Conservation (phyloP, 2,113 vertebrate species). For the Paratilapia polleni region DNA sequence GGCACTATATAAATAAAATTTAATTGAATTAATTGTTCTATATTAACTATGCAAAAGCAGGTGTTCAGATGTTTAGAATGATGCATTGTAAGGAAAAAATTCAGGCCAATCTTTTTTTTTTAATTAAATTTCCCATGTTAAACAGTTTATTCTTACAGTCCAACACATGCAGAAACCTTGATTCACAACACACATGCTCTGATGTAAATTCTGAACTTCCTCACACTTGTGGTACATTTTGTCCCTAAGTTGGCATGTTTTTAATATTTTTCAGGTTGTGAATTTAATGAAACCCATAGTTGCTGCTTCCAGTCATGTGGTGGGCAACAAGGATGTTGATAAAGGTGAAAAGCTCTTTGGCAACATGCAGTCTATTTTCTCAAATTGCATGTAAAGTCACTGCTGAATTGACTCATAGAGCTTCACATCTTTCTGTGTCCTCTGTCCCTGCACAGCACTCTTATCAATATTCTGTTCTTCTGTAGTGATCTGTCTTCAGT, state of each 20-base stretch:
- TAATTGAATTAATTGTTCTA: too few relatives aligned
- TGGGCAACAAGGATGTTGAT: conserved; percentile 71
- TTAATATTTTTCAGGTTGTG: conserved; percentile 64
- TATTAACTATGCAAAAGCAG: not conserved
- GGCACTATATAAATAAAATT: too few relatives aligned
- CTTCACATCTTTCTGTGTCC: not conserved
- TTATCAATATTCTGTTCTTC: not conserved
- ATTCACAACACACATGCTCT: not conserved
- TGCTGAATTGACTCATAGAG: not conserved
- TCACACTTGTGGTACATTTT: not conserved
- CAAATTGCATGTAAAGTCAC: not conserved
- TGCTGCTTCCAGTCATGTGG: conserved; percentile 65
- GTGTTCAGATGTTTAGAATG: not conserved
- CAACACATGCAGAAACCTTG: not conserved
- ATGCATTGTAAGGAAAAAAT: not conserved
- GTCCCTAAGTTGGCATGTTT: not conserved
- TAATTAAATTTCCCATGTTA: not conserved
- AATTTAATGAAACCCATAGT: conserved; percentile 74
- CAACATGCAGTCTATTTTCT: not conserved
- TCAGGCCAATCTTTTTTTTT: not conserved
- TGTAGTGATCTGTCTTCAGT: not conserved
- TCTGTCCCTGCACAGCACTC: not conserved
- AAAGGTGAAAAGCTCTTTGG: conserved; percentile 63
- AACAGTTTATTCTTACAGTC: not conserved
- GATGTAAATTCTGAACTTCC: not conserved